phyloP scores from a whole-genome alignment of 37 sponge, comb jelly and placozoan species.

The Theonella swinhoei region DNA sequence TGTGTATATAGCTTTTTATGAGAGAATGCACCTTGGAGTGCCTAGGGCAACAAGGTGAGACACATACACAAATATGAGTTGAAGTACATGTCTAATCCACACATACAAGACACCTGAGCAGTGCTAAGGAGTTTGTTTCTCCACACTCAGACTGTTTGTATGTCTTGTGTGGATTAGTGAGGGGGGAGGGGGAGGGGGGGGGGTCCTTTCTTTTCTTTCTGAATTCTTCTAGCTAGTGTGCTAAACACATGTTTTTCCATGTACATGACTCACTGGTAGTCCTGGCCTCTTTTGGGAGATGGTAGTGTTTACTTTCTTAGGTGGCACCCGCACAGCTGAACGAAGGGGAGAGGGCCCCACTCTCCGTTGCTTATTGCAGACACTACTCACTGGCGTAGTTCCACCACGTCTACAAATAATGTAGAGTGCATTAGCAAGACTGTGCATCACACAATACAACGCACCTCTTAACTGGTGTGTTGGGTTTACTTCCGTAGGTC shows the following conservation, averaged over 20 bases:
- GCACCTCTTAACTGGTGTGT: constrained; percentile 59
- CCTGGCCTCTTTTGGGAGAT: neutral
- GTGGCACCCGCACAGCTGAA: neutral
- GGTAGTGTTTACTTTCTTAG: neutral
- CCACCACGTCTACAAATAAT: constrained; percentile 24
- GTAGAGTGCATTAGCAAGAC: neutral
- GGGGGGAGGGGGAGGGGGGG: neutral
- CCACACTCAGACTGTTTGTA: no score
- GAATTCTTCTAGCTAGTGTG: neutral
- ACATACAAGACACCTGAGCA: no score
- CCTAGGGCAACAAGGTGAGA: no score
- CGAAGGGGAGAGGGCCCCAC: constrained; percentile 53
- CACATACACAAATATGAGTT: no score
- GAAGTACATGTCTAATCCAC: no score
- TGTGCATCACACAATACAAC: neutral
- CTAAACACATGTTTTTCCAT: neutral
- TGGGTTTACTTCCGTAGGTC: constrained; percentile 71
- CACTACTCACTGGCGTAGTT: constrained; percentile 17
- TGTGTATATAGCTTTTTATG: no score
- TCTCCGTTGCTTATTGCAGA: constrained; percentile 16
- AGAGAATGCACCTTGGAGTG: no score
- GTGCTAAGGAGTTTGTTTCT: no score
- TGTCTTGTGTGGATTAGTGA: no score
- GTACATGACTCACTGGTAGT: neutral
- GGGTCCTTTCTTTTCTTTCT: neutral